Conservation (phyloP, 1,140 invertebrate species). For the Fopius arisanus region DNA sequence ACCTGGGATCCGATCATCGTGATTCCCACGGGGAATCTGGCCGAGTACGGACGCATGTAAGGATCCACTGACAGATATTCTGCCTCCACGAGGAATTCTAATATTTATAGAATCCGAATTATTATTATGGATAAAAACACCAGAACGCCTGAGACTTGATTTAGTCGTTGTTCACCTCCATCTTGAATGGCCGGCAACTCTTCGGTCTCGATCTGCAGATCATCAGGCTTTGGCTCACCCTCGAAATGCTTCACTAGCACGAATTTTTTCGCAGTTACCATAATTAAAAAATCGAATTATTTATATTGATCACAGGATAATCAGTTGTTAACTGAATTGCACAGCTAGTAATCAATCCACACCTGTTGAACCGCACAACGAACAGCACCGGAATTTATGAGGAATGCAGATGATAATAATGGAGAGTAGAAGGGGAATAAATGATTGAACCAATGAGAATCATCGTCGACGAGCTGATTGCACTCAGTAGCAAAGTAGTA, state of each 20-base stretch:
- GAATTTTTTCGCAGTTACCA: constrained; percentile 69
- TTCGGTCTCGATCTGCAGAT: constrained; percentile 73
- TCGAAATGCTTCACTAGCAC: constrained; percentile 70
- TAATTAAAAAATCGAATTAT: constrained; percentile 44
- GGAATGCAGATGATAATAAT: too few species aligned
- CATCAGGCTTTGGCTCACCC: constrained; percentile 70
- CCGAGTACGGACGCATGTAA: constrained; percentile 71
- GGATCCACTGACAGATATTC: constrained; percentile 77
- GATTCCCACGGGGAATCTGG: constrained; percentile 61
- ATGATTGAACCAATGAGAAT: too few species aligned
- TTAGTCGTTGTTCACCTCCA: constrained; percentile 68
- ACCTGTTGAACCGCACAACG: too few species aligned
- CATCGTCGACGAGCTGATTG: neutral
- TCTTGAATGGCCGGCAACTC: constrained; percentile 70
- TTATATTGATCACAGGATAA: neutral
- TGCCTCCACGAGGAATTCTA: constrained; percentile 74
- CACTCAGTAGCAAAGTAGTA: too few species aligned
- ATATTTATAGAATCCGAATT: constrained; percentile 31
- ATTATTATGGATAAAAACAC: too few species aligned
- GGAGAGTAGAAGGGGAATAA: too few species aligned
- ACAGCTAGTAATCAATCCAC: too few species aligned
- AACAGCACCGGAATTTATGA: too few species aligned
- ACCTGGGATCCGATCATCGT: constrained; percentile 73
- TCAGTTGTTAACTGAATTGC: too few species aligned
- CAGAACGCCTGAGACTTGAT: too few species aligned